Base-by-base conservation (phyloP, 2,888 invertebrate species). In the Napeogenes sylphis region DNA sequence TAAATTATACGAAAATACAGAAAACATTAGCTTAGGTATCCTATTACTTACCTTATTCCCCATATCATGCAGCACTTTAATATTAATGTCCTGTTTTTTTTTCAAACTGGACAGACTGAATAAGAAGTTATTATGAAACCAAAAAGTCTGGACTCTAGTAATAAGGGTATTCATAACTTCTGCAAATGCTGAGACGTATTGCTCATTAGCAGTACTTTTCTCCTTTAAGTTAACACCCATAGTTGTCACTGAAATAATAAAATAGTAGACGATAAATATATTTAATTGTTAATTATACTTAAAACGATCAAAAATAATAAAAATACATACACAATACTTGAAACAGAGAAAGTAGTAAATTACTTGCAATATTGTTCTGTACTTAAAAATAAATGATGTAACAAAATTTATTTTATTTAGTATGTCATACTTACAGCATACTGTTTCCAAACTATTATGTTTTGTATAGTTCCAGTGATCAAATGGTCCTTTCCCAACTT, bases 211-310 rank as follows among this genome's bases (percentile, higher is more conserved):
- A 3, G 81, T 72, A 0, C 77, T 73, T 61, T 81, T 75, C 60
- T 85, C 83, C 2, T 77, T 77, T 60, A 83, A 82, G 63, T 84
- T 82, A 4, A 85, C 82, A 4, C 87, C 85, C 21, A 87, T 62
- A 0, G 84, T 85, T 13, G 87, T 87, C 64, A 85, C 87, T 87
- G 73, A 2, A 73, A 72, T 35, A 6, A 21, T 21, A 21, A 21
- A 21, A 21, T 21, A 21, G 0, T 21, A 21, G 1, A 21, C 21
- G 21, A 21, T 21, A 21, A 21, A 21, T 21, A 21, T 21, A 21
- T 21, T 21, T 21, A 21, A 21, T 21, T 21, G 21, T 1, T 21
- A 21, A 21, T 21, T 21, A 21, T 1, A 21, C 21, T 21, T 21
- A 21, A 21, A 21, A 21, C 21, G 21, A 21, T 21, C 21, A 21